Conservation (phyloP, 2,888 invertebrate species). For the Brachyopa scutellaris region DNA sequence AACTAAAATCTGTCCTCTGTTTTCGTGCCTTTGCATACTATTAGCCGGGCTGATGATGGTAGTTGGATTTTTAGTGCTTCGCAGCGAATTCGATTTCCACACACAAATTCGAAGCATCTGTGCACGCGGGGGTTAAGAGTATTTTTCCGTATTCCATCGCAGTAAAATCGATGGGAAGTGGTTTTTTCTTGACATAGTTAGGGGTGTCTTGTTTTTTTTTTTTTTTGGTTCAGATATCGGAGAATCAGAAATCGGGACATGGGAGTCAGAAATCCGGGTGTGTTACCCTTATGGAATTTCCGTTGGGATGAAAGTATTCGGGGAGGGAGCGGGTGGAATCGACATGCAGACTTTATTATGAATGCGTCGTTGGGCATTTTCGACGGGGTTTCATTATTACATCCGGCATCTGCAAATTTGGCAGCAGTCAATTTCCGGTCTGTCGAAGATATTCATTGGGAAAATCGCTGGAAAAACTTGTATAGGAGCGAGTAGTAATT, state of each 20-base stretch:
- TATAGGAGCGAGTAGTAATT: constrained; percentile 26
- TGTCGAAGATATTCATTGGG: constrained; percentile 37
- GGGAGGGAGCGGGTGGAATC: constrained; percentile 44
- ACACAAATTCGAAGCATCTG: constrained; percentile 43
- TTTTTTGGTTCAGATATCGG: neutral
- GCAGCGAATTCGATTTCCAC: constrained; percentile 31
- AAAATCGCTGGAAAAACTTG: neutral
- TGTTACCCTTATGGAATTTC: constrained; percentile 26
- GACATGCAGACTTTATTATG: constrained; percentile 11
- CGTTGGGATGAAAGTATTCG: constrained; percentile 36
- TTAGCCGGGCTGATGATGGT: constrained; percentile 2
- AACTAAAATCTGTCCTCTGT: constrained; percentile 38
- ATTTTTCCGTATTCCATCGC: constrained; percentile 20
- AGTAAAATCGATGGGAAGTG: constrained; percentile 43
- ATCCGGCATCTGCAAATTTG: constrained; percentile 64
- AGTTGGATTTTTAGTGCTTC: neutral
- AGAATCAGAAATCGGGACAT: constrained; percentile 18
- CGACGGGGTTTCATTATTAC: constrained; percentile 54
- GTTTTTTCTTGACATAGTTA: constrained; percentile 44
- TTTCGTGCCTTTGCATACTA: constrained; percentile 36
- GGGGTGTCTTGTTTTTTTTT: constrained; percentile 10
- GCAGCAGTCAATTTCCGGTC: constrained; percentile 63
- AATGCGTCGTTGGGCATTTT: constrained; percentile 24
- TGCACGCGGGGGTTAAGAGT: constrained; percentile 24
- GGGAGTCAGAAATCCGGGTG: constrained; percentile 26